A percentile compares a stretch with the other conserved stretches of the same genome.
phyloP scores from a whole-genome alignment of 2,797 vertebrate genomes.

The Hippopotamyrus pictus region DNA sequence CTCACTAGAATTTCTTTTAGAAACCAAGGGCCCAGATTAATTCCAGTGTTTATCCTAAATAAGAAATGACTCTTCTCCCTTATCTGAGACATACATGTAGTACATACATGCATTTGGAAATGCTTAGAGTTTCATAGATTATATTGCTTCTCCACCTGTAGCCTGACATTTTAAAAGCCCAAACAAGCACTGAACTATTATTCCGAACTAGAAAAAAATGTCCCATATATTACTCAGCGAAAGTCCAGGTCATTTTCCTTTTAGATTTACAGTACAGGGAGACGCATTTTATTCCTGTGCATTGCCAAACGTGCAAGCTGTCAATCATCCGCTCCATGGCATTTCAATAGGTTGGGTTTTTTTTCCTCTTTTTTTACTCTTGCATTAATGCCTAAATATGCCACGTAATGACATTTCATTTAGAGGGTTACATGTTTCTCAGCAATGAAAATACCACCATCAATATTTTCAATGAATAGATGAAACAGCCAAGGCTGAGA shows the following conservation, averaged over 20 bases:
- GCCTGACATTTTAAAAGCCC: constrained; percentile 4
- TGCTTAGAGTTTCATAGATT: constrained; percentile 9
- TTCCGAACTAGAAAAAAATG: not conserved
- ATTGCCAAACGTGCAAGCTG: not conserved
- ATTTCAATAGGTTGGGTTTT: not conserved
- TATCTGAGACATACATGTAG: constrained; percentile 13
- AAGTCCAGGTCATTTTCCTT: not conserved
- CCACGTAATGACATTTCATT: not conserved
- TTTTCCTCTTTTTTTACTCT: not conserved
- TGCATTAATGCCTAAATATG: not conserved
- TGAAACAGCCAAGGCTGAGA: constrained; percentile 2
- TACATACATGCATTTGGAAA: constrained; percentile 12
- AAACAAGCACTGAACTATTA: constrained; percentile 5
- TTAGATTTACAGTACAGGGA: not conserved
- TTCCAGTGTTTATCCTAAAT: not conserved
- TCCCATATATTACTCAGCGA: not conserved
- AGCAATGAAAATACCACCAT: constrained; percentile 2
- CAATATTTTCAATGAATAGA: not conserved
- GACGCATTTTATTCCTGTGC: not conserved
- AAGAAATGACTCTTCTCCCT: not conserved
- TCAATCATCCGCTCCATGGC: not conserved
- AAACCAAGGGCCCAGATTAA: constrained; percentile 1
- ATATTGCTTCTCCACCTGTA: constrained; percentile 18
- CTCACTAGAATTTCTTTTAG: not conserved
- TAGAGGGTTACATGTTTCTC: not conserved